Conservation (phyloP, 1,140 invertebrate species). For the Sinonovacula constricta region DNA sequence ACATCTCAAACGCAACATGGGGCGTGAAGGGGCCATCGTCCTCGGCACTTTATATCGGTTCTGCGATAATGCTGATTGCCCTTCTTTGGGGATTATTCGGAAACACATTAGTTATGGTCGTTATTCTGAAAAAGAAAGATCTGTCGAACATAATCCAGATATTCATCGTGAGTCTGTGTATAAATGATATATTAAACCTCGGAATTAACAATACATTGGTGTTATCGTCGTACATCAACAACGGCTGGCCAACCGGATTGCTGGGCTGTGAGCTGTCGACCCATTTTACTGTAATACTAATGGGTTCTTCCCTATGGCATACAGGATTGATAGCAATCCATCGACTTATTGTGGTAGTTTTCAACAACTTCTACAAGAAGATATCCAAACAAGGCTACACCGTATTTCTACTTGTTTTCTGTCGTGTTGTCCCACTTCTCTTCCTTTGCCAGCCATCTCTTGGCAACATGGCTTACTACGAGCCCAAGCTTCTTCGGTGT, state of each 20-base stretch:
- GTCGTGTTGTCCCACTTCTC: slow-evolving; percentile 73
- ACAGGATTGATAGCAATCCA: slow-evolving; percentile 77
- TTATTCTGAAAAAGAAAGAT: slow-evolving; percentile 66
- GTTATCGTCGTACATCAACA: slow-evolving; percentile 74
- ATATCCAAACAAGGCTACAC: slow-evolving; percentile 76
- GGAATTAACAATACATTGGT: slow-evolving; percentile 77
- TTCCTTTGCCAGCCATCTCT: slow-evolving; percentile 74
- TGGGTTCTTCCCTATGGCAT: slow-evolving; percentile 77
- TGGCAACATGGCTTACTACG: slow-evolving; percentile 74
- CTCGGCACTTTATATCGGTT: slow-evolving; percentile 66
- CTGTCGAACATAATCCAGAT: slow-evolving; percentile 76
- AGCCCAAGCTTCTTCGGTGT: slow-evolving; percentile 75
- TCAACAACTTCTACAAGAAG: slow-evolving; percentile 76
- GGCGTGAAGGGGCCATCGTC: slow-evolving; percentile 55
- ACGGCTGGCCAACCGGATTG: slow-evolving; percentile 69
- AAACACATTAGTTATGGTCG: slow-evolving; percentile 69
- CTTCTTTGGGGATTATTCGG: slow-evolving; percentile 69
- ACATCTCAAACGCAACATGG: slow-evolving; percentile 6
- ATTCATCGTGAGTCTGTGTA: slow-evolving; percentile 77
- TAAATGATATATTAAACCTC: slow-evolving; percentile 78
- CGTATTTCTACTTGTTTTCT: slow-evolving; percentile 72
- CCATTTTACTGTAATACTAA: slow-evolving; percentile 74
- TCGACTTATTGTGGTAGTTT: slow-evolving; percentile 76
- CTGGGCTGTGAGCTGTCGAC: slow-evolving; percentile 73
- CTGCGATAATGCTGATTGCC: slow-evolving; percentile 69